Conservation (phyloP, 2,113 vertebrate species). For the Astur gentilis region DNA sequence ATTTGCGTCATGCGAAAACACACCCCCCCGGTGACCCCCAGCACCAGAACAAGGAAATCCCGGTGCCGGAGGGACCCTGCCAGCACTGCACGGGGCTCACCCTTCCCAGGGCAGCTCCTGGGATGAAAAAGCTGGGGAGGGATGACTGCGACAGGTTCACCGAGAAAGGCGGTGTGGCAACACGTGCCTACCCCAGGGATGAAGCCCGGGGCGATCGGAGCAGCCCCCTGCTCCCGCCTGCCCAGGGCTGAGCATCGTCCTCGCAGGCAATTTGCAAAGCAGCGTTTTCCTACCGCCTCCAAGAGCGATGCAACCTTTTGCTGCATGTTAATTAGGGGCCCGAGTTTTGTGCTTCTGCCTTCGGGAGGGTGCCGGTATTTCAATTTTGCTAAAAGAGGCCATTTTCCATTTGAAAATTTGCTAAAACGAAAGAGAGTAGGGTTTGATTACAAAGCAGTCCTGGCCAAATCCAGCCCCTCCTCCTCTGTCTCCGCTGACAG, state of each 20-base stretch:
- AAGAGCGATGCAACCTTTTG: neutral
- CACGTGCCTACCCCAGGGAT: neutral
- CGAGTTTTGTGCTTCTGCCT: neutral
- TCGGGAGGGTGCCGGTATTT: neutral
- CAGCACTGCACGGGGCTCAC: rapidly evolving
- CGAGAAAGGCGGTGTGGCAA: neutral
- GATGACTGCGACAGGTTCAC: neutral
- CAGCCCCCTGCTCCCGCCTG: neutral
- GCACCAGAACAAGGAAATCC: neutral
- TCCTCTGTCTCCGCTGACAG: conserved; percentile 46
- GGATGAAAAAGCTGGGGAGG: neutral
- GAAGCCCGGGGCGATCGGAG: rapidly evolving
- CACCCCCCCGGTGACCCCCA: neutral
- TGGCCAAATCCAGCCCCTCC: conserved; percentile 30
- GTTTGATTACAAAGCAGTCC: conserved; percentile 38
- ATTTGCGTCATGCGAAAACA: neutral
- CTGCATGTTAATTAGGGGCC: neutral
- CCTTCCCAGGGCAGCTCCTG: neutral
- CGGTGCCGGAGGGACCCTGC: rapidly evolving
- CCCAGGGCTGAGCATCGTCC: neutral
- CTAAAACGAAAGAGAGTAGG: neutral
- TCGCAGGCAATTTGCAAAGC: neutral
- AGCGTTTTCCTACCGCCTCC: neutral
- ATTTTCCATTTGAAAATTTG: conserved; percentile 35
- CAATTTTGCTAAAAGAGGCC: conserved; percentile 12